Conservation (phyloP, 1,140 invertebrate genomes). For the Dendrolimus kikuchii region DNA sequence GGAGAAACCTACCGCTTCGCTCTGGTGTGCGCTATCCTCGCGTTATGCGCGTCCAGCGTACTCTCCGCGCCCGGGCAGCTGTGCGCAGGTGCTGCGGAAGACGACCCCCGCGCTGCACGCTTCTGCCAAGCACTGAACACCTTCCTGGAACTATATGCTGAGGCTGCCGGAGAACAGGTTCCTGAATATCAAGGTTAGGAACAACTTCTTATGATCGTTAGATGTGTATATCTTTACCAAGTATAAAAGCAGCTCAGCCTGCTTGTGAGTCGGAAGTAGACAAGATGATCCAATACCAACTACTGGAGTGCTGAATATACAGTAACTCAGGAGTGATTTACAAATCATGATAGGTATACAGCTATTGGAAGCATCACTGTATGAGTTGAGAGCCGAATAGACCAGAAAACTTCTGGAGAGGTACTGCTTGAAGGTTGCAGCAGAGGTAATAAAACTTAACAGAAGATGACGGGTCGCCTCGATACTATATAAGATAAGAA, state of each 20-base stretch:
- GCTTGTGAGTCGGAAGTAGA: not conserved
- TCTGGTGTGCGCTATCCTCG: constrained; percentile 35
- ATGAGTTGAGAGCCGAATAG: no score
- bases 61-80: constrained; percentile 49
- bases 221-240: not conserved
- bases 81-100: constrained; percentile 53
- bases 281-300: no score
- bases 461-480: no score
- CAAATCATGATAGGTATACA: no score
- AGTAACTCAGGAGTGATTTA: no score
- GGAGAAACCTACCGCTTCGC: constrained; percentile 19
- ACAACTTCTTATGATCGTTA: not conserved
- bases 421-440: no score
- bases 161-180: constrained; percentile 59
- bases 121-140: constrained; percentile 68
- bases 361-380: no score
- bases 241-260: not conserved
- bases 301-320: no score
- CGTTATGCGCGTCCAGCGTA: constrained; percentile 26
- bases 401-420: no score
- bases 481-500: no score
- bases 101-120: constrained; percentile 60
- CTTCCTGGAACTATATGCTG: constrained; percentile 66
- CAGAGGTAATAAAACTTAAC: no score
- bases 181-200: constrained; percentile 54